These are phyloP conservation scores for Lasioglossum marginatum DNA, from an alignment of 2,888 invertebrate species.

Conservation along the genomic window DNA sequence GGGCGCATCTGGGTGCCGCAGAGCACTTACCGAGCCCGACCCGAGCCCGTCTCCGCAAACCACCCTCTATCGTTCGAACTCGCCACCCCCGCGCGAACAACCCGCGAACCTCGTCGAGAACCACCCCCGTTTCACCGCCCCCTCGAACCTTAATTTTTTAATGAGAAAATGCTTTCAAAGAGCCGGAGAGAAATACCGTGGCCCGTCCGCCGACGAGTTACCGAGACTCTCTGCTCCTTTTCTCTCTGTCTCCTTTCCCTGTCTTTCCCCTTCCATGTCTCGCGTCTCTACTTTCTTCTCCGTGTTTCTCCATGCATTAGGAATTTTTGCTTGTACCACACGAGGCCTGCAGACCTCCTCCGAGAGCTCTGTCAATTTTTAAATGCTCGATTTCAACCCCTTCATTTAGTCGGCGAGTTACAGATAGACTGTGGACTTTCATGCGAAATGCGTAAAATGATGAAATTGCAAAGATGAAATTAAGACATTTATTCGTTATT, in stretches of 20 bases:
- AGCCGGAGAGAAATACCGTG: constrained; percentile 83
- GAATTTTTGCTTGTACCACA: not conserved
- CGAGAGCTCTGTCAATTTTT: not conserved
- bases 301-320: not conserved
- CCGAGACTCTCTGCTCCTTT: constrained; percentile 51
- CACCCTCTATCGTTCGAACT: constrained; percentile 36
- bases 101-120: constrained; percentile 33
- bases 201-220: constrained; percentile 83
- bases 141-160: constrained; percentile 86
- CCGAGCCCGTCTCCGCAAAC: constrained; percentile 59
- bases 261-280: not conserved
- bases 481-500: too few relatives aligned
- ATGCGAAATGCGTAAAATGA: too few relatives aligned
- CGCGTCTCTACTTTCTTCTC: not conserved
- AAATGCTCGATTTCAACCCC: not conserved
- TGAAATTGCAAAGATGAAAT: too few relatives aligned
- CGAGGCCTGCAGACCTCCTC: not conserved
- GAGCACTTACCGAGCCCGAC: constrained; percentile 82
- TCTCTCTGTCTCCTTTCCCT: not conserved
- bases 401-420: too few relatives aligned
- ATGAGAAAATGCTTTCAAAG: constrained; percentile 89
- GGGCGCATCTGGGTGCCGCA: constrained; percentile 85
- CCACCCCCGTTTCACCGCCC: constrained; percentile 40
- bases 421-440: too few relatives aligned
- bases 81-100: constrained; percentile 48